phyloP scores from a whole-genome alignment of 2,113 vertebrate genomes.

The Muscicapa adusta region DNA sequence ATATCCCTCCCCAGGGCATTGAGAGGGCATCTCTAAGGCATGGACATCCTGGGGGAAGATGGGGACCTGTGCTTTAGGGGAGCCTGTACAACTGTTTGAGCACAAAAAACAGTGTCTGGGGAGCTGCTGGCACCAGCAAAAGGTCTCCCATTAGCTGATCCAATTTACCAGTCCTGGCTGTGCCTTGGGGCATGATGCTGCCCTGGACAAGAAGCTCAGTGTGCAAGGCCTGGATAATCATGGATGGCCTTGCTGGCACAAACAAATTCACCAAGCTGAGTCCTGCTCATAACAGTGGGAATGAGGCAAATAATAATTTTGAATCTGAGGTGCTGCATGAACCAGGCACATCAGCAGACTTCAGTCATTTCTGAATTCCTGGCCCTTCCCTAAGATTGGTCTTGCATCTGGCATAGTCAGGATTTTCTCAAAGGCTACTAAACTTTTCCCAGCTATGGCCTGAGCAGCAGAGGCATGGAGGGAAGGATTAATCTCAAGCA shows the following conservation, averaged over 20 bases:
- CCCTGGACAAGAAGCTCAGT: background rate
- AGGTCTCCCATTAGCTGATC: background rate
- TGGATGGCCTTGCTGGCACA: background rate
- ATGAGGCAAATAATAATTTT: background rate
- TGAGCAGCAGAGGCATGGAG: background rate
- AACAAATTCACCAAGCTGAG: background rate
- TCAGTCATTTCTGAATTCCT: background rate
- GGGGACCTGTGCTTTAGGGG: background rate
- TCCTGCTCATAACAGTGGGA: background rate
- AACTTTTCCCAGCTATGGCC: background rate
- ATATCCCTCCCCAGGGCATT: background rate
- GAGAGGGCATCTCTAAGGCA: background rate
- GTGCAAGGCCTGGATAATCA: background rate
- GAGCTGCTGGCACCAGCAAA: background rate
- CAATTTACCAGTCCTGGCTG: background rate
- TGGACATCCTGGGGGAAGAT: fast-evolving
- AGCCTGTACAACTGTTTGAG: background rate
- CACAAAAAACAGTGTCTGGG: background rate
- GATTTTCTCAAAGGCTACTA: background rate
- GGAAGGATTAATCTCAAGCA: background rate
- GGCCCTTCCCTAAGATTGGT: background rate
- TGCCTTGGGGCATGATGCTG: background rate
- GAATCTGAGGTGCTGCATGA: background rate
- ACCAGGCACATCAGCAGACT: fast-evolving
- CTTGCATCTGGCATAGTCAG: background rate